Evolutionary conservation across 2,797 vertebrate species (phyloP), one percentile per base, ranked within the genome.

Genomic region (Acanthornis magna): DNA sequence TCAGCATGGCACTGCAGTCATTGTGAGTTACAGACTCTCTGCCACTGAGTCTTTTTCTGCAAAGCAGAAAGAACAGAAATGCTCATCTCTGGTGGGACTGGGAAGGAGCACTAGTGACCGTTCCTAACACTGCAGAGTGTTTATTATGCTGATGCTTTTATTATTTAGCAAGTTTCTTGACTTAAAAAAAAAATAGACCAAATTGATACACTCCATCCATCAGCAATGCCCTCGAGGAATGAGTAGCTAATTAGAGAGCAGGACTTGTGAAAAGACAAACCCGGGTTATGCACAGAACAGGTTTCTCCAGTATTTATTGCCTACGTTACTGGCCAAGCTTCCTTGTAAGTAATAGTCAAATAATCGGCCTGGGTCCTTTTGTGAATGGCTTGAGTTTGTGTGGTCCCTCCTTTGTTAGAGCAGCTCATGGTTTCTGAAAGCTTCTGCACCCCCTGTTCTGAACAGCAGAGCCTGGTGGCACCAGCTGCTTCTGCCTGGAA

Each of bases 381-480:
- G 97, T 96, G 95, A 94, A 76, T 73, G 79, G 84, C 48, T 89
- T 73, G 89, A 92, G 89, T 84, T 95, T 97, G 97, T 97, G 97
- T 97, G 97, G 96, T 97, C 96, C 95, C 75, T 85, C 62, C 88
- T 97, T 97, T 97, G 96, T 97, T 96, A 86, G 89, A 88, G 75
- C 74, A 95, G 91, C 96, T 95, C 94, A 82, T 88, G 91, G 97
- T 60, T 90, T 96, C 94, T 96, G 93, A 96, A 96, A 96, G 93
- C 92, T 94, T 79, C 91, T 93, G 91, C 89, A 85, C 93, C 93
- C 95, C 94, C 91, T 92, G 84, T 95, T 96, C 87, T 60, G 77
- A 91, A 80, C 94, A 62, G 91, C 93, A 89, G 92, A 96, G 92
- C 80, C 93, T 87, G 87, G 96, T 91, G 89, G 91, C 83, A 91